Evolutionary conservation across 2,888 invertebrate species (phyloP), one percentile per base, ranked within the genome.

Genomic region (Tuta absoluta): DNA sequence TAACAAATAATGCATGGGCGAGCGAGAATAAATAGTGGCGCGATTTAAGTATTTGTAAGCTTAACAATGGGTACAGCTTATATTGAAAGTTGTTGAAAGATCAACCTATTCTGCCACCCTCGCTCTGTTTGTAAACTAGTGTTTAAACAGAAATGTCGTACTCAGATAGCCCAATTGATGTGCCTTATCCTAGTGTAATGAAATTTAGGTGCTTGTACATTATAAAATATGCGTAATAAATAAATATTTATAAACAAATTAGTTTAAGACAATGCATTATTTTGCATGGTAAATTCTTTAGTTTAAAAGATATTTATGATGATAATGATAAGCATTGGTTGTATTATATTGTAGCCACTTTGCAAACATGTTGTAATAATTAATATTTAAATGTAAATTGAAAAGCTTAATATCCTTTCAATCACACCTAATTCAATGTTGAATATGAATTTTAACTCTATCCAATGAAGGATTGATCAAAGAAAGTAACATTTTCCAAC

Each of bases 301-400:
- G 79, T 49, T 69, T 75, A 84, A 86, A 85, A 79, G 85, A 84
- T 86, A 85, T 82, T 53, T 53, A 23, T 23, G 21, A 41, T 41
- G 41, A 68, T 79, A 79, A 41, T 41, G 41, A 68, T 79, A 79
- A 63, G 69, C 71, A 72, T 81, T 37, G 79, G 80, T 86, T 89
- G 87, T 87, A 87, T 79, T 76, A 80, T 85, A 82, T 71, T 58
- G 17, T 58, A 58, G 38, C 28, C 28, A 57, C 10, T 21, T 37
- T 19, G 21, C 12, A 19, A 11, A 38, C 38, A 56, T 53, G 33
- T 56, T 56, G n/a, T 17, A 33, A 33, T 5, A 33, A 1, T 23
- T n/a, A 41, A n/a, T 17, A n/a, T 53, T 53, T 23, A 33, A 33
- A 33, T 33, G 10, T 33, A 3, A 33, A 53, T 23, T 24, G 12